Evolutionary conservation across 1,140 invertebrate genomes (phyloP), one percentile per base, ranked within the genome.

Genomic region (Aphis craccivora): DNA sequence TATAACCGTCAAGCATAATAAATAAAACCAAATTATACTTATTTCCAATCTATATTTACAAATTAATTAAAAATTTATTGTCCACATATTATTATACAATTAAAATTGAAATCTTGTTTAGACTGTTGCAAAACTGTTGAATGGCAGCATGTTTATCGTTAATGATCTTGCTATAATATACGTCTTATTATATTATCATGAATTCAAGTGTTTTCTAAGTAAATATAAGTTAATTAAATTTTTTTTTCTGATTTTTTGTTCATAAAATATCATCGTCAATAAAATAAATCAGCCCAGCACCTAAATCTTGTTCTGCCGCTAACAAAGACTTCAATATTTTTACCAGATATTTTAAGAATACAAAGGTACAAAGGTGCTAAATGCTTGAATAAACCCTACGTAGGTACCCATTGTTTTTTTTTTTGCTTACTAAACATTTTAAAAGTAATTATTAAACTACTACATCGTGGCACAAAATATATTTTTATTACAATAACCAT

Each of bases 401-500:
- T 18, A 76, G 60, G 60, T 76, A 67, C 14, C n/a, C 60, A 76
- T 76, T 76, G 30, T 76, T 76, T 76, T 67, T 76, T 67, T 76
- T n/a, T 4, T 76, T n/a, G 14, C 30, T 76, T n/a, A 76, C 60
- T n/a, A 76, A 76, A 76, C 60, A n/a, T 76, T 76, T 76, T 76
- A 35, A 76, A 76, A 76, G 60, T 76, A 76, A 76, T 76, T 76
- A 76, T 76, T n/a, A 76, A 18, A n/a, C n/a, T n/a, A n/a, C n/a
- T 76, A 76, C 60, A 76, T n/a, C 14, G 14, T n/a, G 60, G 60
- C 14, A n/a, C 60, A 76, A 76, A n/a, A 76, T 76, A 76, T n/a
- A 76, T 76, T 76, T 76, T 76, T 76, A 76, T n/a, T 76, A 76
- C 30, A 76, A 76, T 76, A 76, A 35, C 60, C n/a, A 76, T 76